These are phyloP conservation scores for Acanthosepion pharaonis DNA, from an alignment of 2,888 invertebrate genomes.

Conservation along the genomic window DNA sequence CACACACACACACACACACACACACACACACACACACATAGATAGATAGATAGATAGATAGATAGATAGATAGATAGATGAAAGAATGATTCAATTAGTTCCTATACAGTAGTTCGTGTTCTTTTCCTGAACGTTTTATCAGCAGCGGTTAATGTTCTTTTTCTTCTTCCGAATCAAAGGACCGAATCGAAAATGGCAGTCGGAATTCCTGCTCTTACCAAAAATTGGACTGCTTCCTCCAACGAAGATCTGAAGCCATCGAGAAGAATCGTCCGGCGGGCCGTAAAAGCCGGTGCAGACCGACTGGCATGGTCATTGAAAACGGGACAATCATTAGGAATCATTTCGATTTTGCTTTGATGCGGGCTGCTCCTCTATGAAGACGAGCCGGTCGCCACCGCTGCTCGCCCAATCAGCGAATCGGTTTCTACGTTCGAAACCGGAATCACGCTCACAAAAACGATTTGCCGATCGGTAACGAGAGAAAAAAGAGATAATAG, in stretches of 20 bases:
- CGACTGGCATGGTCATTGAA: not conserved
- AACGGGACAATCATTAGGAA: not conserved
- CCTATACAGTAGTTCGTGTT: not conserved
- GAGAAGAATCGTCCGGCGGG: not conserved
- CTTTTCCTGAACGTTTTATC: slow-evolving; percentile 18
- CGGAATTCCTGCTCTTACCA: slow-evolving; percentile 33
- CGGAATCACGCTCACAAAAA: slow-evolving; percentile 12
- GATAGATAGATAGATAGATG: not conserved
- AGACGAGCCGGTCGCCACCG: not conserved
- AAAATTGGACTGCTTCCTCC: not conserved
- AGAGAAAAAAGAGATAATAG: slow-evolving; percentile 33
- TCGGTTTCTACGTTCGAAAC: not conserved
- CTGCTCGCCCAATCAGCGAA: not conserved
- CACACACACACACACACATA: not conserved
- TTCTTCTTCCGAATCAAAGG: not conserved
- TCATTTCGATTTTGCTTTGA: not conserved
- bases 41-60: not conserved
- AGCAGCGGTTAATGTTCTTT: not conserved
- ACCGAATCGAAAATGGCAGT: not conserved
- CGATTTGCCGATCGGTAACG: not conserved
- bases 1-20: not conserved
- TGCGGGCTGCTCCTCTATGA: not conserved
- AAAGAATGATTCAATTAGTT: not conserved
- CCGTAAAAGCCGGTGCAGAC: not conserved
- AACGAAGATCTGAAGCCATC: not conserved